Conservation (phyloP, 30 jellyfish, hydroid and myxozoan genomes). For the Hydractinia symbiolongicarpus region DNA sequence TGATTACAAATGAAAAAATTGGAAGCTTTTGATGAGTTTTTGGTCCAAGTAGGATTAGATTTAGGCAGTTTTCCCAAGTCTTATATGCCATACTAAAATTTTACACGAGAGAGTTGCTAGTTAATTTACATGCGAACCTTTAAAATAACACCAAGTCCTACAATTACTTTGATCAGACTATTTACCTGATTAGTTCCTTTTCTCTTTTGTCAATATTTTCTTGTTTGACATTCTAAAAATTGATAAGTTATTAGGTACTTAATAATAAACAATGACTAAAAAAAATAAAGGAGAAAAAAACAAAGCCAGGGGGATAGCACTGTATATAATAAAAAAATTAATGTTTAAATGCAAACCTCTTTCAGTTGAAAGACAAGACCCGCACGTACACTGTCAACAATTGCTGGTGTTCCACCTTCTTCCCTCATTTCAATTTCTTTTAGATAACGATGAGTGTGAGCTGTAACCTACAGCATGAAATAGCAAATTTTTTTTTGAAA, state of each 20-base stretch:
- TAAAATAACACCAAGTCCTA: background rate
- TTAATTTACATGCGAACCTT: background rate
- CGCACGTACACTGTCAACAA: conserved; percentile 78
- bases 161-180: background rate
- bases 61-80: conserved; percentile 40
- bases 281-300: too few species aligned
- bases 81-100: conserved; percentile 2
- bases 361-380: conserved; percentile 83
- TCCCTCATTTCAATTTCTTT: conserved; percentile 85
- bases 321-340: background rate
- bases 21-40: conserved; percentile 52
- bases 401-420: conserved; percentile 95
- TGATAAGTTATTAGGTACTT: background rate
- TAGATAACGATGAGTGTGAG: conserved; percentile 60
- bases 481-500: background rate
- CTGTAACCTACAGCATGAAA: conserved; percentile 43
- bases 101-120: background rate
- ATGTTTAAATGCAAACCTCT: conserved; percentile 39
- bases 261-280: background rate
- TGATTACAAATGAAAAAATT: conserved; percentile 62
- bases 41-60: conserved; percentile 61
- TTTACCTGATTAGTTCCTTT: conserved; percentile 49
- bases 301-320: background rate
- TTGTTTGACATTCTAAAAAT: background rate
- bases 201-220: conserved; percentile 30